phyloP scores from a whole-genome alignment of 1,140 invertebrate species.

The Akabosia matsudoensis region DNA sequence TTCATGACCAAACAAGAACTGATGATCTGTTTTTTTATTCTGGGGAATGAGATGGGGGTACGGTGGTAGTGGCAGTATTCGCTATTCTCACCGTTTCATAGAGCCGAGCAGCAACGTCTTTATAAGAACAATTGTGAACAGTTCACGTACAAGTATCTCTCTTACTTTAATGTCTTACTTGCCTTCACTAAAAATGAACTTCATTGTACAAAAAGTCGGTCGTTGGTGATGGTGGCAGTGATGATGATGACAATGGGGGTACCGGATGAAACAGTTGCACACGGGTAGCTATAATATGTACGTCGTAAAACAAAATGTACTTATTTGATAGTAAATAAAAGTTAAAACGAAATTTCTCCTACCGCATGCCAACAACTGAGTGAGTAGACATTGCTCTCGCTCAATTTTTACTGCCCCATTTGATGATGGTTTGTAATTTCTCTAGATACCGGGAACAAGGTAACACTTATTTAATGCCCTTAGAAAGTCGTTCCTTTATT shows the following conservation, averaged over 20 bases:
- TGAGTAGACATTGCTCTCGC: too few species aligned
- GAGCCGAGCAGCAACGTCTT: not conserved
- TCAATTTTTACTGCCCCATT: not conserved
- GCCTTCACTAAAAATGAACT: not conserved
- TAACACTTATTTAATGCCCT: not conserved
- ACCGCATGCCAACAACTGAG: too few species aligned
- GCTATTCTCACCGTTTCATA: not conserved
- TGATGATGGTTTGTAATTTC: not conserved
- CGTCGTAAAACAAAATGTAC: not conserved
- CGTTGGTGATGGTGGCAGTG: not conserved
- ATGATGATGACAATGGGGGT: too few species aligned
- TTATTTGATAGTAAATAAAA: not conserved
- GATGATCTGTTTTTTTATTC: slow-evolving; percentile 22
- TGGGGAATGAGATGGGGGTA: not conserved
- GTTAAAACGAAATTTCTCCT: not conserved
- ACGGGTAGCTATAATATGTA: too few species aligned
- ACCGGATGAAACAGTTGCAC: too few species aligned
- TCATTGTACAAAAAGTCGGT: not conserved
- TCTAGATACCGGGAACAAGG: not conserved
- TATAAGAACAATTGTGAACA: not conserved
- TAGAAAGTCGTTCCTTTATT: not conserved
- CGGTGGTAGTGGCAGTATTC: not conserved
- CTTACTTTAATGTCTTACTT: not conserved
- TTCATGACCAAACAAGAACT: slow-evolving; percentile 20
- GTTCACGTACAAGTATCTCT: not conserved